A percentile compares a stretch with the other conserved stretches of the same genome.
These are phyloP conservation scores for Cenopis cana DNA, from an alignment of 2,888 invertebrate genomes.

Conservation along the genomic window DNA sequence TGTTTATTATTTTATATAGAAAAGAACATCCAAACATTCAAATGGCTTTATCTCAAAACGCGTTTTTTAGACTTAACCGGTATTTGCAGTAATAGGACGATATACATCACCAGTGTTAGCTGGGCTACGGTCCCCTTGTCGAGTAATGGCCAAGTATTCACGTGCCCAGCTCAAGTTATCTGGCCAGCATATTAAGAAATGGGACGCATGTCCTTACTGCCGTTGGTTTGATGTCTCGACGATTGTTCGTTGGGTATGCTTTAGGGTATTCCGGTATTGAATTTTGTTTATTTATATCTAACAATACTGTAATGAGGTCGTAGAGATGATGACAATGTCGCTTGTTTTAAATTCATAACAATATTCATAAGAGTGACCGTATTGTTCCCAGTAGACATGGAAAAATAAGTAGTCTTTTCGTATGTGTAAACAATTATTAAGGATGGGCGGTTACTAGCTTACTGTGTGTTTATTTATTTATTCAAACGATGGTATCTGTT, in stretches of 20 bases:
- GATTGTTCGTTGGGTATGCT: slow-evolving; percentile 32
- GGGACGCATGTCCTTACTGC: slow-evolving; percentile 31
- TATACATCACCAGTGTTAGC: slow-evolving; percentile 25
- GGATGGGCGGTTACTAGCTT: too few relatives aligned
- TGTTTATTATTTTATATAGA: too few relatives aligned
- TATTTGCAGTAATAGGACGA: too few relatives aligned
- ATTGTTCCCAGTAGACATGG: background rate
- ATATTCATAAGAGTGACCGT: background rate
- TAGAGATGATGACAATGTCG: background rate
- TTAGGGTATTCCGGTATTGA: slow-evolving; percentile 30
- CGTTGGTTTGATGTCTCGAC: slow-evolving; percentile 32
- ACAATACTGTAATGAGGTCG: background rate
- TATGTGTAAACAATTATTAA: background rate
- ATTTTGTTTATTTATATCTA: slow-evolving; percentile 30
- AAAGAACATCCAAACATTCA: too few relatives aligned
- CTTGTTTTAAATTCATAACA: background rate
- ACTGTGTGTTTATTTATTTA: too few relatives aligned
- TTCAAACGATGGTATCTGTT: too few relatives aligned
- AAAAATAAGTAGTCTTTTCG: background rate
- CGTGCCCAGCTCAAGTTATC: background rate
- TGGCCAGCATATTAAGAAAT: slow-evolving; percentile 26
- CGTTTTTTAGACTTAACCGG: too few relatives aligned
- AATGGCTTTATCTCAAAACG: too few relatives aligned
- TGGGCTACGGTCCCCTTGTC: background rate
- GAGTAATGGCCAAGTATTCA: background rate